Evolutionary conservation across 2,888 invertebrate genomes (phyloP), one percentile per base, ranked within the genome.

Genomic region (Drosophila emarginata): DNA sequence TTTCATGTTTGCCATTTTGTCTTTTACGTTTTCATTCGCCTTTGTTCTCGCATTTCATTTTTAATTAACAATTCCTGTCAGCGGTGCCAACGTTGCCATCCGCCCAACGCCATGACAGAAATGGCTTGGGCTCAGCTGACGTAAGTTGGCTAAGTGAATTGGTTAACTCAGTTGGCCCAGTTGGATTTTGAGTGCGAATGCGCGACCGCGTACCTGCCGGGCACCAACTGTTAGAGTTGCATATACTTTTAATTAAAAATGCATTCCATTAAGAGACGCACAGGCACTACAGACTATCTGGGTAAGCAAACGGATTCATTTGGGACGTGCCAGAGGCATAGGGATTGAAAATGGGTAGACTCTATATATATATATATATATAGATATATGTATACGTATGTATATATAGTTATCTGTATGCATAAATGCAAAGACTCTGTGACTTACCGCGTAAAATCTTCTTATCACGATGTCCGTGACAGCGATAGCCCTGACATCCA

Each of bases 401-500:
- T 32, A 7, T 32, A 9, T 32, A 32, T 32, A 32, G 32, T 32
- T 32, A 32, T 32, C 32, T 32, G 32, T 32, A 32, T 32, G 32
- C 9, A 15, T 45, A 45, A 18, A 45, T 45, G 21, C 12, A 37
- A 18, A 32, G 64, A 26, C n/a, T 57, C 36, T 50, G 45, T 54
- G 40, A 88, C 91, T 93, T 91, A 96, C 97, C 97, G 93, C 95
- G 94, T 72, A 96, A 92, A 26, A 95, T 95, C 65, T 94, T 93
- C 81, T 94, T 93, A 74, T 95, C 95, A 64, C 88, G 91, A 87
- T 95, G 95, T 45, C 94, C 94, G 54, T 95, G 94, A 89, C 96
- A 96, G 15, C 94, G 94, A 72, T 94, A 95, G 64, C 96, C 96
- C 90, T 96, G 95, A 89, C 97, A 97, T 11, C 95, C 96, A 50